Base-by-base conservation (phyloP, 2,888 invertebrate species). In the Coelopa pilipes region DNA sequence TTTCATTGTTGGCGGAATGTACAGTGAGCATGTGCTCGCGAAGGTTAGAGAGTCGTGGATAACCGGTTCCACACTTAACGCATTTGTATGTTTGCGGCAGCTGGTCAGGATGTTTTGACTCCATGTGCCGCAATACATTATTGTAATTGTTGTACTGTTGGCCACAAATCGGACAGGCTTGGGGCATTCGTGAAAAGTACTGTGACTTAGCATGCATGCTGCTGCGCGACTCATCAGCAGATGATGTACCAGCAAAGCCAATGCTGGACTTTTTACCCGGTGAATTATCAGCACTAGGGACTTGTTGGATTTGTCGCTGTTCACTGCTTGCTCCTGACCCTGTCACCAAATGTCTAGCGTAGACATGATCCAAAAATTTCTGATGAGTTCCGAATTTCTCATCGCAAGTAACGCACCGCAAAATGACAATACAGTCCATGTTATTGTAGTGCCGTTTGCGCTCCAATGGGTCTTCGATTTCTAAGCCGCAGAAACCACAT, bases 111-210 rank as follows among this genome's bases (percentile, higher is more conserved):
- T 88, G 88, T 76, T 88, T 88, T 1, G 87, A 85, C 78, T 88
- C 88, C 88, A 88, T 88, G 75, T 88, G 88, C 0, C 88, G 83
- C 67, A 88, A 77, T 24, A 88, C 88, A 76, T 88, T 88, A 77
- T 88, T 87, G 70, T 88, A 88, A 77, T 87, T 88, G 70, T 88
- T 88, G 75, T 88, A 88, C 74, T 87, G 87, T 72, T 87, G 86
- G 0, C 87, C 86, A 74, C 88, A 88, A 70, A 88, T 87, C 15
- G 86, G 86, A 69, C 88, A 88, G 24, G 85, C 87, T 75, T 88
- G 88, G 1, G 87, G 87, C 82, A 85, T 83, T 34, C 86, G 83
- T 21, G 85, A 84, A 65, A 86, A 86, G 78, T 86, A 86, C 77
- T 84, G 86, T 7, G 86, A 83, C 62, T 86, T 71, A 46, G 74